These are phyloP conservation scores for Cosmorhoe ocellata DNA, from an alignment of 2,888 invertebrate species.

Conservation along the genomic window DNA sequence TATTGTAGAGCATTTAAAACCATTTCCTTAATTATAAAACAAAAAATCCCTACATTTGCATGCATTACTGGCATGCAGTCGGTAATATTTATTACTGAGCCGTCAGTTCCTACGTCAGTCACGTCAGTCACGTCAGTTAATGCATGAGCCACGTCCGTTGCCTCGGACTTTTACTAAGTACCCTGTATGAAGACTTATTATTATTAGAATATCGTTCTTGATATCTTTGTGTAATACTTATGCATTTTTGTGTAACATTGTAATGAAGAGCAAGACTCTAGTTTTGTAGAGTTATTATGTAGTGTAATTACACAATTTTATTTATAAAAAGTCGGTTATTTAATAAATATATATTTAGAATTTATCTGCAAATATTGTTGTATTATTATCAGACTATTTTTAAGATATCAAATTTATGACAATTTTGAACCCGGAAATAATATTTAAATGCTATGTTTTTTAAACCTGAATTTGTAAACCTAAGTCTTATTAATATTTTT, in stretches of 20 bases:
- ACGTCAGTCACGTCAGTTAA: slow-evolving; percentile 59
- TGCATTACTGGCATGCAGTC: slow-evolving; percentile 27
- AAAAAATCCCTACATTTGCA: slow-evolving; percentile 29
- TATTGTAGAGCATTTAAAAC: slow-evolving; percentile 13
- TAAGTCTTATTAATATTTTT: too few relatives aligned
- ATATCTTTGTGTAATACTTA: slow-evolving; percentile 42
- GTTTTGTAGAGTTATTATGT: not conserved
- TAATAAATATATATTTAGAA: too few relatives aligned
- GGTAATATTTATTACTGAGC: slow-evolving; percentile 62
- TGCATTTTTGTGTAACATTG: slow-evolving; percentile 38
- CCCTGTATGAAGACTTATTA: slow-evolving; percentile 53
- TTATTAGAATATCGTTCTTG: slow-evolving; percentile 40
- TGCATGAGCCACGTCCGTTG: slow-evolving; percentile 64
- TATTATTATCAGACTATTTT: too few relatives aligned
- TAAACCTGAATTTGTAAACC: too few relatives aligned
- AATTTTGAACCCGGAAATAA: too few relatives aligned
- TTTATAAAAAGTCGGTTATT: too few relatives aligned
- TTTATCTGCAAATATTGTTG: too few relatives aligned
- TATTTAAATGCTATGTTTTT: too few relatives aligned
- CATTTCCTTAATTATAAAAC: slow-evolving; percentile 29
- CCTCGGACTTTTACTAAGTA: slow-evolving; percentile 65
- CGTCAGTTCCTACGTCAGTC: too few relatives aligned
- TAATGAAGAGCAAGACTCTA: slow-evolving; percentile 23
- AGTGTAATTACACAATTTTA: not conserved
- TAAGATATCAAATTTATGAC: too few relatives aligned